Conservation (phyloP, 1,140 invertebrate species). For the Drosophila nigromelanica region DNA sequence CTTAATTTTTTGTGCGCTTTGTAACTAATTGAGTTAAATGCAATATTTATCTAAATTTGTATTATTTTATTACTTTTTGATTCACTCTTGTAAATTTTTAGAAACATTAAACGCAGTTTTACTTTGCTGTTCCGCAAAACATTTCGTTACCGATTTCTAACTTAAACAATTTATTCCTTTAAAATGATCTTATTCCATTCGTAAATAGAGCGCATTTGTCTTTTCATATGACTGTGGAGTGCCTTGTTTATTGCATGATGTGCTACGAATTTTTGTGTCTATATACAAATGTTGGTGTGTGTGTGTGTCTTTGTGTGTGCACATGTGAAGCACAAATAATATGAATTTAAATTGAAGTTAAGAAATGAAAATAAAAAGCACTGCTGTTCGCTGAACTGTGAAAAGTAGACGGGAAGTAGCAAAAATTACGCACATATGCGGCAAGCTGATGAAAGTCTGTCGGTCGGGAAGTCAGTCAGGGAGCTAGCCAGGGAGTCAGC, state of each 20-base stretch:
- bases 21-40: too few species aligned
- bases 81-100: too few species aligned
- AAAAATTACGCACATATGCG: slow-evolving; percentile 58
- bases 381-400: slow-evolving; percentile 59
- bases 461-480: slow-evolving; percentile 6
- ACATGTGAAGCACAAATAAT: slow-evolving; percentile 67
- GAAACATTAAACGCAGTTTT: too few species aligned
- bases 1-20: too few species aligned
- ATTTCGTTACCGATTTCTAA: too few species aligned
- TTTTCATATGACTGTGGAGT: not conserved
- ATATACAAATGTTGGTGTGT: slow-evolving; percentile 4
- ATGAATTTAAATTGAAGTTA: slow-evolving; percentile 74
- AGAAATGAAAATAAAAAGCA: slow-evolving; percentile 42
- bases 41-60: too few species aligned
- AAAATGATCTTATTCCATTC: not conserved
- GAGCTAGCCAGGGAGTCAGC: slow-evolving; percentile 3
- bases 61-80: too few species aligned
- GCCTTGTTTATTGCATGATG: slow-evolving; percentile 8
- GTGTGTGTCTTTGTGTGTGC: slow-evolving; percentile 23
- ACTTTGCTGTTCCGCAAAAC: too few species aligned
- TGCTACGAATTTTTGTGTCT: slow-evolving; percentile 17
- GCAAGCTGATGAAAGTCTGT: slow-evolving; percentile 58
- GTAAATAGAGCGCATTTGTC: not conserved
- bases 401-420: slow-evolving; percentile 73
- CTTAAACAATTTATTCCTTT: slow-evolving; percentile 9